Conservation (phyloP, 2,113 vertebrate genomes). For the Pteruthius melanotis region DNA sequence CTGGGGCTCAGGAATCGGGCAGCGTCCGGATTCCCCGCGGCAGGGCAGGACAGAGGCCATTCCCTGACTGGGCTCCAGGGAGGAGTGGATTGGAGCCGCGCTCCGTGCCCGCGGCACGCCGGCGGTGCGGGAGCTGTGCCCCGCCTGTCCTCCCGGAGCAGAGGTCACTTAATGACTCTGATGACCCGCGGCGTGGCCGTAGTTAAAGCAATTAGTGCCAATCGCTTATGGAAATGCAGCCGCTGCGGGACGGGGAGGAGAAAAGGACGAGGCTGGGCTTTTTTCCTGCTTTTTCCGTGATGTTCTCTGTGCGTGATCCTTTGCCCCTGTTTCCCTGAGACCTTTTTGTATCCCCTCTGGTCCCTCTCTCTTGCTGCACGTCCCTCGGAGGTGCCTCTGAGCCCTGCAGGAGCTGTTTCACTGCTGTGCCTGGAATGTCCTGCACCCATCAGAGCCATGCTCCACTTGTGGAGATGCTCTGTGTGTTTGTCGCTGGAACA, state of each 20-base stretch:
- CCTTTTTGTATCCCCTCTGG: background rate
- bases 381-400: background rate
- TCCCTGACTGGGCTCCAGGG: background rate
- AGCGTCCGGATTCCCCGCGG: background rate
- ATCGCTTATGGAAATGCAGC: background rate
- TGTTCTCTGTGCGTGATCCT: background rate
- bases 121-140: background rate
- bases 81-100: background rate
- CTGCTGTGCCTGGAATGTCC: background rate
- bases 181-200: background rate
- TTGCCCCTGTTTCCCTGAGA: background rate
- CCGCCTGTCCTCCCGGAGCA: background rate
- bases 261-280: background rate
- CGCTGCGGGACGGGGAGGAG: rapidly evolving
- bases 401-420: background rate
- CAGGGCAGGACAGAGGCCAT: background rate
- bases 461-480: background rate
- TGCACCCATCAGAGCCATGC: background rate
- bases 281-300: background rate
- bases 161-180: background rate
- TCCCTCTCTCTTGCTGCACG: background rate
- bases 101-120: rapidly evolving
- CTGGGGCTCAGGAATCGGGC: rapidly evolving
- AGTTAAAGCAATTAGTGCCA: background rate
- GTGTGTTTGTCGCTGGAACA: rapidly evolving